phyloP scores from a whole-genome alignment of 2,888 invertebrate species.

The Junonia oenone region DNA sequence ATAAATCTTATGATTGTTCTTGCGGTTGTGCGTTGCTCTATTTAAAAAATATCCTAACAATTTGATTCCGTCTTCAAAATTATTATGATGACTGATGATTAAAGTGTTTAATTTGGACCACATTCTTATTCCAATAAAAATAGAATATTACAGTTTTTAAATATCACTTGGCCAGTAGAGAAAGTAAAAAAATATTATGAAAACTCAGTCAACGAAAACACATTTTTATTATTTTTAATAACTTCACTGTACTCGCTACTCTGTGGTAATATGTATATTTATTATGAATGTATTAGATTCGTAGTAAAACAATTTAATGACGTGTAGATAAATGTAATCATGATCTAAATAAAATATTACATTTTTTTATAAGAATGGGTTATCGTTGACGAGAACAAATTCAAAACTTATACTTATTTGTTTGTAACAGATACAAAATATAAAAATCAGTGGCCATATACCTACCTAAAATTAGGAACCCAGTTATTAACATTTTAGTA shows the following conservation, averaged over 20 bases:
- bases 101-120: conserved; percentile 6
- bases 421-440: conserved; percentile 13
- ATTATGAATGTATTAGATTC: conserved; percentile 26
- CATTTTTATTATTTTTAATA: conserved; percentile 34
- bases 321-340: conserved; percentile 31
- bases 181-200: neutral
- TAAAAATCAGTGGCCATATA: conserved; percentile 52
- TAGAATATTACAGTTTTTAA: neutral
- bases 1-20: conserved; percentile 47
- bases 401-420: neutral
- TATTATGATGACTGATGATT: conserved; percentile 51
- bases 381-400: conserved; percentile 3
- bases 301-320: conserved; percentile 10
- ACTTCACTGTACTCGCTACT: conserved; percentile 47
- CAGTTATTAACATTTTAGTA: conserved; percentile 48
- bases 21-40: conserved; percentile 66
- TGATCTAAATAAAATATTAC: neutral
- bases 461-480: conserved; percentile 46
- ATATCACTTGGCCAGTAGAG: neutral
- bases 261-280: conserved; percentile 48
- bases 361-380: neutral
- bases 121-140: conserved; percentile 4
- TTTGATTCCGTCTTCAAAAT: conserved; percentile 66
- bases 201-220: conserved; percentile 21
- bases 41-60: conserved; percentile 46